Evolutionary conservation across 2,888 invertebrate genomes (phyloP).

Genomic region (Pantelozetes paolii): DNA sequence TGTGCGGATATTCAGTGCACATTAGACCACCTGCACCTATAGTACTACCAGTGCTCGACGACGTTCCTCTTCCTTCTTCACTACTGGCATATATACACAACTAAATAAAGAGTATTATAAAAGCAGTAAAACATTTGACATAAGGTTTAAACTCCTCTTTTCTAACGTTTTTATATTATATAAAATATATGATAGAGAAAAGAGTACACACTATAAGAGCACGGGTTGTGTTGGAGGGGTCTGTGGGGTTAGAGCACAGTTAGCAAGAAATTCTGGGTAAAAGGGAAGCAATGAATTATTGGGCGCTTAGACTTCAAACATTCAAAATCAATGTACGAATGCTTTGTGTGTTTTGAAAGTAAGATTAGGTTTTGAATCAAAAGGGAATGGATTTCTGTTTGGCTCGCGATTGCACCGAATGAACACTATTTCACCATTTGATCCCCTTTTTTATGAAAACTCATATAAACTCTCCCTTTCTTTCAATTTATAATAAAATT

Average conservation of each 20-base stretch:
- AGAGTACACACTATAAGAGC: neutral
- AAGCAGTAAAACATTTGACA: slow-evolving; percentile 14
- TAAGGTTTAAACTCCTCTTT: slow-evolving; percentile 27
- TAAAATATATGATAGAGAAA: neutral
- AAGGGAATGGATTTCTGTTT: too few species aligned
- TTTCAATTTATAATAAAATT: slow-evolving; percentile 20
- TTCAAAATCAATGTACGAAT: neutral
- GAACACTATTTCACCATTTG: neutral
- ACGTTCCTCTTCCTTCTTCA: slow-evolving; percentile 31
- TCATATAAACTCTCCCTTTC: too few species aligned
- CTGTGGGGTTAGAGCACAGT: slow-evolving; percentile 1
- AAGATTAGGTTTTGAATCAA: too few species aligned
- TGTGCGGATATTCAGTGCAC: neutral
- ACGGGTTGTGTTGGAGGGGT: neutral
- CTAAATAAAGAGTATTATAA: neutral
- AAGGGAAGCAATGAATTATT: slow-evolving; percentile 26
- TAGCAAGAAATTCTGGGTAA: slow-evolving; percentile 22
- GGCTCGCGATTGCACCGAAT: too few species aligned
- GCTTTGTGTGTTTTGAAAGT: neutral
- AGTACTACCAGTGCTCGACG: neutral
- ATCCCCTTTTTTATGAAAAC: neutral
- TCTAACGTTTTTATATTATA: neutral
- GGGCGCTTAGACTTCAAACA: neutral
- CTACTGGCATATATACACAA: slow-evolving; percentile 24
- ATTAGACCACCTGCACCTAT: slow-evolving; percentile 21